Evolutionary conservation across 1,140 invertebrate species (phyloP), one percentile per base, ranked within the genome.

Genomic region (Caenorhabditis latens): DNA sequence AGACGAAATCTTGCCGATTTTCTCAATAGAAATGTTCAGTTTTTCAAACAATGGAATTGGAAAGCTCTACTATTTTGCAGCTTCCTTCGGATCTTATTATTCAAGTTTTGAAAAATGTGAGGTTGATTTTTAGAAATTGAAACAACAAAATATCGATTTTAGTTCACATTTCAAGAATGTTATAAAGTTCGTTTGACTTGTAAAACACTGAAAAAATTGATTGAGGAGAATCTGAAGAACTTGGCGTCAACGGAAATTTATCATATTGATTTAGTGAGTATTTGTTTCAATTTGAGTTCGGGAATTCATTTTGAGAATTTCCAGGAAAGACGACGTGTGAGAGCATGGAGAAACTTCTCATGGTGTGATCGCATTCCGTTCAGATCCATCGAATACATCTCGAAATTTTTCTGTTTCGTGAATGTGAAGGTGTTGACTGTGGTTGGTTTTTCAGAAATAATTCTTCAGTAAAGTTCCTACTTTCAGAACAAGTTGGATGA

Each of bases 261-360:
- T 79, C 71, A 79, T 50, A 79, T 79, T 24, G 71, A 79, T 50
- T 79, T 79, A 46, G 71, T 79, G 24, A 14, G 40, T 24, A 19
- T 13, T 6, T 9, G 21, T 4, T 13, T 79, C 2, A 19, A 32
- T 21, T 79, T 50, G 40, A 79, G 32, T 9, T 42, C 4, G 16
- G 13, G 9, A 14, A 14, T 24, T 21, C 14, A 53, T 11, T 46
- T 79, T 79, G 7, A 32, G n/a, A 32, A 32, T n/a, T 42, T 48
- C 24, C 46, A 79, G 71, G 71, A 79, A n/a, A 48, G 71, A 24
- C 53, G 71, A 79, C 32, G 71, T 43, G 71, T 79, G 14, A n/a
- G 71, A 32, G 71, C 71, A 24, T 79, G 71, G 71, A 79, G 71
- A 79, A n/a, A 79, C 42, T 79, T 79, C 16, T 79, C 71, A 5